Evolutionary conservation across 2,797 vertebrate species (phyloP).

Genomic region (Microchirus variegatus): DNA sequence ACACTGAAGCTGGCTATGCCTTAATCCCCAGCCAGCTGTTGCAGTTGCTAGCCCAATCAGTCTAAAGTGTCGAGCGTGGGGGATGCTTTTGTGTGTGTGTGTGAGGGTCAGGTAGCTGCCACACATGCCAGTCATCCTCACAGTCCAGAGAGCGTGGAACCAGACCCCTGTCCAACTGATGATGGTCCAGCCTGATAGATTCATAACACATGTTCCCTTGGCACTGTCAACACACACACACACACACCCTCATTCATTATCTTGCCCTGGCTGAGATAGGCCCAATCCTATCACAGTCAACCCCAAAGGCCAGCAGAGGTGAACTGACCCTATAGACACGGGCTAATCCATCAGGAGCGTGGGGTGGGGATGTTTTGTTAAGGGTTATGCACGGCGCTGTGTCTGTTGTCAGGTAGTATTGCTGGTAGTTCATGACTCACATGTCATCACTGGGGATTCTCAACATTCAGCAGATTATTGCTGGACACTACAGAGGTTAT

Average conservation of each 20-base stretch:
- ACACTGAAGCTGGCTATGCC: constrained; percentile 67
- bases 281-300: constrained; percentile 62
- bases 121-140: constrained; percentile 55
- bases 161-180: constrained; percentile 53
- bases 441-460: constrained; percentile 59
- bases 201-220: constrained; percentile 82
- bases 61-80: constrained; percentile 70
- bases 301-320: constrained; percentile 69
- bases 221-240: constrained; percentile 54
- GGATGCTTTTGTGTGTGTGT: constrained; percentile 42
- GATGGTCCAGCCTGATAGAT: constrained; percentile 76
- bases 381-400: constrained; percentile 46
- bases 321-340: constrained; percentile 66
- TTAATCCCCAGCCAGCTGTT: constrained; percentile 87
- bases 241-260: constrained; percentile 62
- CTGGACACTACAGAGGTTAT: constrained; percentile 28
- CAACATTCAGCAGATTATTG: constrained; percentile 51
- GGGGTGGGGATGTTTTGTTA: constrained; percentile 50
- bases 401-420: constrained; percentile 58
- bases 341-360: constrained; percentile 72
- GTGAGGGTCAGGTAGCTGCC: constrained; percentile 69
- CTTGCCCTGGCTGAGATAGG: constrained; percentile 55
- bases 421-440: constrained; percentile 51
- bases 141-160: constrained; percentile 67
- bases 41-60: constrained; percentile 79